phyloP scores from a whole-genome alignment of 2,888 invertebrate species.

The Athetis lepigone region DNA sequence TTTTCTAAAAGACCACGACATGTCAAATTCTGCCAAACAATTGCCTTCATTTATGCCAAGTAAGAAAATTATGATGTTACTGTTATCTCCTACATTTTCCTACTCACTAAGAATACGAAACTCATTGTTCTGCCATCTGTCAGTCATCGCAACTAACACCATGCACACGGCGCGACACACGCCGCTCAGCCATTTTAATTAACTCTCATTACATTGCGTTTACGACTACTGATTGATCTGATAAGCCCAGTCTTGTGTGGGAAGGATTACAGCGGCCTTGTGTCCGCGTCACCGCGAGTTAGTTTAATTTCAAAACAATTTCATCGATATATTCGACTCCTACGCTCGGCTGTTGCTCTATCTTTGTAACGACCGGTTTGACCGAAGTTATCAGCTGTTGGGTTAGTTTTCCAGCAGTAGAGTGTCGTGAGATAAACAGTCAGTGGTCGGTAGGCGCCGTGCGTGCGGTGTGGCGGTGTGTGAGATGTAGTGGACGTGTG shows the following conservation, averaged over 20 bases:
- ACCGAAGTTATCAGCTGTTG: neutral
- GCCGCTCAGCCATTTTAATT: constrained; percentile 20
- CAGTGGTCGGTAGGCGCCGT: neutral
- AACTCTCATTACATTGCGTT: constrained; percentile 12
- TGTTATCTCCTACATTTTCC: constrained; percentile 1
- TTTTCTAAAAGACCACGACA: too few relatives aligned
- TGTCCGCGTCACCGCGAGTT: constrained; percentile 18
- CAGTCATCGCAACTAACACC: constrained; percentile 33
- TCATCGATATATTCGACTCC: constrained; percentile 1
- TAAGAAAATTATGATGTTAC: constrained; percentile 1
- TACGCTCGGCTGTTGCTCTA: neutral
- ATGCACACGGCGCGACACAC: neutral
- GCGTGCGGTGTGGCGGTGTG: constrained; percentile 1
- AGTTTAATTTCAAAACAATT: constrained; percentile 18
- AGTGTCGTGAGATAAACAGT: constrained; percentile 32
- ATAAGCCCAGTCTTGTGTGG: constrained; percentile 19
- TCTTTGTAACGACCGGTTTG: neutral
- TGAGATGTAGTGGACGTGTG: constrained; percentile 21
- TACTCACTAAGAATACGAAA: constrained; percentile 1
- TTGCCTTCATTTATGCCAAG: neutral
- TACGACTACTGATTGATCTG: constrained; percentile 11
- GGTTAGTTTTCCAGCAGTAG: neutral
- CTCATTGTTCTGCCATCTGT: constrained; percentile 44
- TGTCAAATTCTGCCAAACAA: neutral
- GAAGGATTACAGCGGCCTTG: constrained; percentile 10